phyloP scores from a whole-genome alignment of 1,140 invertebrate species.

The Palaemon carinicauda region DNA sequence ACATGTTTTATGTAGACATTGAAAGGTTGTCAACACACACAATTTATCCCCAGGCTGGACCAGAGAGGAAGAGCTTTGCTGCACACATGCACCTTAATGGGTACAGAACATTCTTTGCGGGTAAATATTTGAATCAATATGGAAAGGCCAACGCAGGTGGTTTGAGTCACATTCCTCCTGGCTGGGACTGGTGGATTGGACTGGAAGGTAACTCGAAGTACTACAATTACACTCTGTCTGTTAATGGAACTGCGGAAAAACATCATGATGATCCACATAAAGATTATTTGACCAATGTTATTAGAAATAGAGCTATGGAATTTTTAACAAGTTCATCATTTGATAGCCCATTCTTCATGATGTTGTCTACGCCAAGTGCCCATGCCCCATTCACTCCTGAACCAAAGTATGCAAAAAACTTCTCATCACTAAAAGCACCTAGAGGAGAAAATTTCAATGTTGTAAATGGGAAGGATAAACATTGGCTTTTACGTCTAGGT shows the following conservation, averaged over 20 bases:
- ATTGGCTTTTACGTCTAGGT: slow-evolving; percentile 80
- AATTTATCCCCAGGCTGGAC: slow-evolving; percentile 60
- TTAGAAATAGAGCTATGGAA: slow-evolving; percentile 74
- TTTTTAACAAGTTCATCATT: slow-evolving; percentile 67
- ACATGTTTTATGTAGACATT: neutral
- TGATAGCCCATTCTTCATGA: slow-evolving; percentile 78
- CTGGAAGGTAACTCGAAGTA: slow-evolving; percentile 86
- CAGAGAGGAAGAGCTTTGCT: slow-evolving; percentile 76
- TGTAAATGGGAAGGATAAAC: slow-evolving; percentile 72
- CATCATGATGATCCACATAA: slow-evolving; percentile 69
- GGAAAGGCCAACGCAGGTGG: slow-evolving; percentile 70
- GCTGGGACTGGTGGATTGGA: slow-evolving; percentile 84
- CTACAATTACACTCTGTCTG: slow-evolving; percentile 86
- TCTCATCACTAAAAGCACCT: slow-evolving; percentile 71
- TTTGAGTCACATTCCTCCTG: slow-evolving; percentile 75
- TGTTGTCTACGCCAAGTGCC: slow-evolving; percentile 82
- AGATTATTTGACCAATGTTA: slow-evolving; percentile 85
- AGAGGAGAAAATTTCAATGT: slow-evolving; percentile 80
- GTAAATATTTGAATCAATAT: slow-evolving; percentile 89
- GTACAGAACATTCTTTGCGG: slow-evolving; percentile 84
- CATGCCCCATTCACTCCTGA: slow-evolving; percentile 86
- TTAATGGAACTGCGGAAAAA: slow-evolving; percentile 75
- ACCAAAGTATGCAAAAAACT: slow-evolving; percentile 73
- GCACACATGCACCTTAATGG: slow-evolving; percentile 71
- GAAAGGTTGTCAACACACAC: neutral